Conservation (phyloP, 2,888 invertebrate species). For the Rambutsinella grinnellia region DNA sequence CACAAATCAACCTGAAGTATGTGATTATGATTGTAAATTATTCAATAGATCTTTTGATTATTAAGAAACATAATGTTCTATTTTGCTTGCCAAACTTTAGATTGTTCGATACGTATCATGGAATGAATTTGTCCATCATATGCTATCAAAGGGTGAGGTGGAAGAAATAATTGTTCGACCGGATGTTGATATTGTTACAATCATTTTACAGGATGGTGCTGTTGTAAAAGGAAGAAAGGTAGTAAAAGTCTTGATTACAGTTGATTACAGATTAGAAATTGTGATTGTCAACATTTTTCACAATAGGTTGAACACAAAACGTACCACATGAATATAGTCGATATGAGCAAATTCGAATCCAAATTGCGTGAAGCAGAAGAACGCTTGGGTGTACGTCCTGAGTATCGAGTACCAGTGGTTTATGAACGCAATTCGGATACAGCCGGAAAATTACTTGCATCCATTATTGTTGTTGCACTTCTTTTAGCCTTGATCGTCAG, state of each 20-base stretch:
- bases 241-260: conserved; percentile 57
- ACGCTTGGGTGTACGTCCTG: conserved; percentile 83
- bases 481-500: conserved; percentile 79
- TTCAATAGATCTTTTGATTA: no score
- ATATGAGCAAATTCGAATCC: conserved; percentile 88
- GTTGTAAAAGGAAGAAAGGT: conserved; percentile 85
- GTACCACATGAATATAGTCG: conserved; percentile 88
- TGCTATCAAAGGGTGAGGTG: conserved; percentile 95
- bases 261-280: no score
- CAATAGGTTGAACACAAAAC: conserved; percentile 77
- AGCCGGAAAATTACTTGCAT: conserved; percentile 79
- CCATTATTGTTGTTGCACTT: conserved; percentile 78
- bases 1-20: conserved; percentile 80
- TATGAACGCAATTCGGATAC: conserved; percentile 85
- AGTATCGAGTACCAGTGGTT: conserved; percentile 81
- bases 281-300: conserved; percentile 66
- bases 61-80: no score
- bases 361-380: conserved; percentile 88
- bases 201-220: conserved; percentile 87
- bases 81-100: conserved; percentile 69
- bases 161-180: conserved; percentile 87
- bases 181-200: conserved; percentile 86
- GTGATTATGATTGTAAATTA: neutral
- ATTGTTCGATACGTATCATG: conserved; percentile 87
- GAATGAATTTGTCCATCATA: conserved; percentile 96